Conservation (phyloP, 1,140 invertebrate genomes). For the Drosophila dunni region DNA sequence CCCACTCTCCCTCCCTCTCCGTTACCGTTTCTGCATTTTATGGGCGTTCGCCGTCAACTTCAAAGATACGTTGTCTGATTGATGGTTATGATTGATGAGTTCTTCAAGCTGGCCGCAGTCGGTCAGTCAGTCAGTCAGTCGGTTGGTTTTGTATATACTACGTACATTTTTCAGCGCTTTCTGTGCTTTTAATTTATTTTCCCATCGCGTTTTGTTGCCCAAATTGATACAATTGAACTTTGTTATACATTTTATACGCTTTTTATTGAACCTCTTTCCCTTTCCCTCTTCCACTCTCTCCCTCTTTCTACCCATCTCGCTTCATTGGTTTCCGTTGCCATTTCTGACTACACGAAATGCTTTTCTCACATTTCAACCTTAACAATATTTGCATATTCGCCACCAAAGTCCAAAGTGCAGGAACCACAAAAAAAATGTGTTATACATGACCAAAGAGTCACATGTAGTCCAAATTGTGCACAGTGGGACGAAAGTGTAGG, state of each 20-base stretch:
- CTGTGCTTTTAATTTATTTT: conserved; percentile 40
- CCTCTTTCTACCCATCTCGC: background rate
- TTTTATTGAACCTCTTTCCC: conserved; percentile 34
- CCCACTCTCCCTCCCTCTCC: background rate
- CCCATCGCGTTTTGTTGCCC: conserved; percentile 30
- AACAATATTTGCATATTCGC: conserved; percentile 48
- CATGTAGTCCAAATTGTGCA: conserved; percentile 12
- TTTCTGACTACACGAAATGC: conserved; percentile 37
- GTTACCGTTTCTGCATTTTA: conserved; percentile 34
- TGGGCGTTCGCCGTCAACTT: conserved; percentile 44
- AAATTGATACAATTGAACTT: conserved; percentile 81
- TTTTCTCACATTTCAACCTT: conserved; percentile 49
- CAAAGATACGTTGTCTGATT: conserved; percentile 65
- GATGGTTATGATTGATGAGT: conserved; percentile 76
- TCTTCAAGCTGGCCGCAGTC: conserved; percentile 25
- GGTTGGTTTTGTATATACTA: background rate
- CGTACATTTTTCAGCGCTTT: conserved; percentile 6
- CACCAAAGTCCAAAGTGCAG: conserved; percentile 63
- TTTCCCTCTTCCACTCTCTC: background rate
- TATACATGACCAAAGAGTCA: conserved; percentile 28
- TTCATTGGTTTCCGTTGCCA: conserved; percentile 9
- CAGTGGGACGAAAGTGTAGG: background rate
- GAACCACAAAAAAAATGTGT: conserved; percentile 16
- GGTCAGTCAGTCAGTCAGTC: background rate
- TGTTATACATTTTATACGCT: conserved; percentile 50